Base-by-base conservation (phyloP, 2,113 vertebrate species). In the Anarrhichthys ocellatus region DNA sequence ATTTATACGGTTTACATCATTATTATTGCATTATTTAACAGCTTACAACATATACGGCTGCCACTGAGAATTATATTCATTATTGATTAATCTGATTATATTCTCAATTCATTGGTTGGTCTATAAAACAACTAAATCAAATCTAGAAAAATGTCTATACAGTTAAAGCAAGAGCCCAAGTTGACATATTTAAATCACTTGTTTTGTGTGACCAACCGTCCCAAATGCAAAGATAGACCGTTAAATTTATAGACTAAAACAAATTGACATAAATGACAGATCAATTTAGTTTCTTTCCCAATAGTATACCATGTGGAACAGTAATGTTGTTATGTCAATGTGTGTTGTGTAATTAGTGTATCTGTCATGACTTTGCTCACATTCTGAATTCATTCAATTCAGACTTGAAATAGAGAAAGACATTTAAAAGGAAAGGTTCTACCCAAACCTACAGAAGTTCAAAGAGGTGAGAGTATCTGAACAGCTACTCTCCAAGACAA, bases 401-500 rank as follows among this genome's bases (percentile, higher is more conserved):
- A 67, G 52, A 34, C 22, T 61, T 36, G n/a, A 69, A 61, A 29
- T 2, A 22, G 27, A 50, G 8, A 14, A 22, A 48, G 6, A 32
- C 2, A 42, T 58, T 46, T 42, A 27, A 8, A 34, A 2, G 10
- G 46, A 18, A 13, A 22, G 5, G 29, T 14, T 48, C 20, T 8
- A 3, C 4, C 1, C 5, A 36, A 14, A 6, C 4, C 9, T 15
- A 1, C 6, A 74, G 46, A 68, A 18, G 40, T 48, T 18, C 11
- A 22, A 66, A 0, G 22, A 10, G 15, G n/a, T 40, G 65, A 18
- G 6, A 11, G n/a, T 50, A 34, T 68, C 3, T 71, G 24, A 78
- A 69, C n/a, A 73, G 18, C 15, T 29, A 32, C 64, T 77, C 27
- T 62, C 17, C 36, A 73, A 80, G 76, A 79, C 73, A 78, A 73